These are phyloP conservation scores for human DNA, from an alignment of 2,113 vertebrate species.

Conservation along the genomic window DNA sequence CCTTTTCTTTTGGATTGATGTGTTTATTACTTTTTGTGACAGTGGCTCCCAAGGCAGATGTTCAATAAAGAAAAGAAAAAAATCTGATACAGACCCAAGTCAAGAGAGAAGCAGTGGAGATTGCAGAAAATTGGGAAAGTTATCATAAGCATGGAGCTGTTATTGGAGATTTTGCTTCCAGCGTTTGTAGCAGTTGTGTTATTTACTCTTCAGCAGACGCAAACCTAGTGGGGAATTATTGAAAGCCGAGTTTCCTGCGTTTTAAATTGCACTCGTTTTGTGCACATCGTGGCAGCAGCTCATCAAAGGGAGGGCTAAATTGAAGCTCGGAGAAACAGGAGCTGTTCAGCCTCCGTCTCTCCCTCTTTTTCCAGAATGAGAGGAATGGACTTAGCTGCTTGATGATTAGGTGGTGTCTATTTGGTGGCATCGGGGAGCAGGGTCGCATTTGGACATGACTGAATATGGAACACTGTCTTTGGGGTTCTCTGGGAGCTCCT, in stretches of 20 bases:
- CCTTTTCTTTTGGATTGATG: slow-evolving; percentile 88
- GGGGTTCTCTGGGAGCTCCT: neutral
- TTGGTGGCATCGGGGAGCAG: neutral
- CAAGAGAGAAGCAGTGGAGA: slow-evolving; percentile 83
- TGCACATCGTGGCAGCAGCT: slow-evolving; percentile 54
- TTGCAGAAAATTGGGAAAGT: slow-evolving; percentile 89
- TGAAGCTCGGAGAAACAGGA: slow-evolving; percentile 59
- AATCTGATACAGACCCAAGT: slow-evolving; percentile 86
- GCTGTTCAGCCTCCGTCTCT: neutral
- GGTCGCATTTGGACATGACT: neutral
- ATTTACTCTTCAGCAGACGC: slow-evolving; percentile 83
- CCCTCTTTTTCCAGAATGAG: neutral
- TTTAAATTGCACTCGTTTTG: slow-evolving; percentile 81
- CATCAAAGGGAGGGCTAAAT: slow-evolving; percentile 51
- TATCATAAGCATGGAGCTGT: slow-evolving; percentile 86
- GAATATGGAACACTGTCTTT: neutral
- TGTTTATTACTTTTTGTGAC: slow-evolving; percentile 92
- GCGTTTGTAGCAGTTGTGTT: slow-evolving; percentile 87
- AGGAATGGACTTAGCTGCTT: neutral
- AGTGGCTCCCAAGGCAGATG: slow-evolving; percentile 88
- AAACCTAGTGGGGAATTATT: slow-evolving; percentile 87
- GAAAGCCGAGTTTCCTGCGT: slow-evolving; percentile 83
- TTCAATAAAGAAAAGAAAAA: slow-evolving; percentile 87
- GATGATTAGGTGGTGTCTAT: neutral
- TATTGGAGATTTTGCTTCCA: slow-evolving; percentile 87